Evolutionary conservation across 2,888 invertebrate species (phyloP), one percentile per base, ranked within the genome.

Genomic region (Cataglyphis albicans): DNA sequence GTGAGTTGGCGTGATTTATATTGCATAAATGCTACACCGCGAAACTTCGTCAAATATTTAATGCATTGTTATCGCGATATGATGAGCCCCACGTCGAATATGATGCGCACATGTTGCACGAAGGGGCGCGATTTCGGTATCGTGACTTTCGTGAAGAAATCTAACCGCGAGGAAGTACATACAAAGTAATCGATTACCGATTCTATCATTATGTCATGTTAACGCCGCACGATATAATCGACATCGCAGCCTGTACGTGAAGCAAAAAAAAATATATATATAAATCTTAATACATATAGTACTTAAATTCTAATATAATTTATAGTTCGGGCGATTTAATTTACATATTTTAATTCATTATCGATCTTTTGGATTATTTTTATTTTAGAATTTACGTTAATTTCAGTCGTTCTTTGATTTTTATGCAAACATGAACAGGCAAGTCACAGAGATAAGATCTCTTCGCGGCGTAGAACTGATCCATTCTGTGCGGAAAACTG

Each of bases 1-100:
- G 57, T 64, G 82, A 67, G 64, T 25, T 59, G 70, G 6, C 41
- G 70, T 61, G 76, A 87, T 86, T 82, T 78, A 84, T 90, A 86
- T 89, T 86, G 85, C 86, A 84, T 84, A 85, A 86, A 86, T 85
- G 84, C 72, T 88, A 82, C 73, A 83, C 85, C 87, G 61, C 61
- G 68, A 68, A 29, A 81, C 73, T 85, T 86, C 75, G 59, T 83
- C 78, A 84, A 86, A 86, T 85, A 85, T 87, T 81, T 68, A 86
- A 83, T 59, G 75, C 84, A 64, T 74, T 63, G 78, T 83, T 82
- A 74, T 70, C 86, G 65, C 52, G 81, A 57, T 63, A 84, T 44
- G 78, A 82, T 72, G 82, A 75, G 84, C 64, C 83, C 83, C 75
- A 83, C 72, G 61, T 81, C 81, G 78, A 35, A 25, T 65, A 44